Conservation (phyloP, 2,797 vertebrate genomes). For the Serranus cabrilla region DNA sequence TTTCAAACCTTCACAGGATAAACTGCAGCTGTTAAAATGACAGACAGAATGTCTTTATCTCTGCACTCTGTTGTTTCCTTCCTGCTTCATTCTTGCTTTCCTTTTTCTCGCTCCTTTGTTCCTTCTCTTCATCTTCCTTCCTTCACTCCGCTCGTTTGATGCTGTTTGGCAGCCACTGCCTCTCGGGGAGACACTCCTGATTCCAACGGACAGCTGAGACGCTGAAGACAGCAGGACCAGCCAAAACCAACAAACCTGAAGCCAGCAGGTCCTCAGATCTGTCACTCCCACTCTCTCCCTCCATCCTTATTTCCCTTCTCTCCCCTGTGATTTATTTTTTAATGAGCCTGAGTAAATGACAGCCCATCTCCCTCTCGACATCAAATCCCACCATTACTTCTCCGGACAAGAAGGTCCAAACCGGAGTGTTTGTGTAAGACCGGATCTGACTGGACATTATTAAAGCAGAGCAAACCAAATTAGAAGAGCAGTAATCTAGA, state of each 20-base stretch:
- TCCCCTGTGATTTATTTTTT: slow-evolving; percentile 18
- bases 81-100: not conserved
- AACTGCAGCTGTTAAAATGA: slow-evolving; percentile 31
- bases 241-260: slow-evolving; percentile 38
- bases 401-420: not conserved
- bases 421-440: slow-evolving; percentile 4
- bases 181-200: slow-evolving; percentile 21
- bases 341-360: slow-evolving; percentile 28
- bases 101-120: slow-evolving; percentile 3
- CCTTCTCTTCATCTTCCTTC: not conserved
- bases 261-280: slow-evolving; percentile 13
- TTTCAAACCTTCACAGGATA: slow-evolving; percentile 42
- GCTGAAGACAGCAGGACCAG: slow-evolving; percentile 22
- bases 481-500: slow-evolving; percentile 44
- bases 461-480: slow-evolving; percentile 40
- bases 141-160: slow-evolving; percentile 26
- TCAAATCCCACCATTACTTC: not conserved
- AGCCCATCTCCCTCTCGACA: slow-evolving; percentile 1
- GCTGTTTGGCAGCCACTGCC: slow-evolving; percentile 42
- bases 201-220: slow-evolving; percentile 36
- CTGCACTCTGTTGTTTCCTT: slow-evolving; percentile 10
- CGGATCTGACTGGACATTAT: slow-evolving; percentile 36
- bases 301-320: not conserved
- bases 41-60: slow-evolving; percentile 35
- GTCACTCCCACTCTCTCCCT: slow-evolving; percentile 2